Conservation (phyloP, 2,113 vertebrate species). For the Tragelaphus scriptus region DNA sequence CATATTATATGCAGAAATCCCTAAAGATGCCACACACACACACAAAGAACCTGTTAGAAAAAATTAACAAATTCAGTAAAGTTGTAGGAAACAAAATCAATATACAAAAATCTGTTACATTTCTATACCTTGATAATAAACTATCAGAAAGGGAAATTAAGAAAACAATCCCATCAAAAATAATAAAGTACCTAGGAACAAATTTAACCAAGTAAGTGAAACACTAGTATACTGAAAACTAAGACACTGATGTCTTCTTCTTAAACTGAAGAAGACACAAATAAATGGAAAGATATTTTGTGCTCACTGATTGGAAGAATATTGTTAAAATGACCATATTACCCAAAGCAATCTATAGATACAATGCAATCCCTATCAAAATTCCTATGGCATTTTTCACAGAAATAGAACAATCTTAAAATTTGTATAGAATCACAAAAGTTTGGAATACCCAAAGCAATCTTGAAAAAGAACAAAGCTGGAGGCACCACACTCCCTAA, state of each 20-base stretch:
- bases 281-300: background rate
- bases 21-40: background rate
- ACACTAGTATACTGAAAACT: background rate
- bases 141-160: background rate
- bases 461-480: background rate
- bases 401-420: background rate
- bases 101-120: background rate
- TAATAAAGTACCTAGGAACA: background rate
- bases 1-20: background rate
- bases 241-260: background rate
- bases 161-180: background rate
- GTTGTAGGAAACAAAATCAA: background rate
- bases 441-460: background rate
- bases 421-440: background rate
- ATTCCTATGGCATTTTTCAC: background rate
- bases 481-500: background rate
- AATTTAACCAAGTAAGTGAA: background rate
- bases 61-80: background rate
- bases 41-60: background rate
- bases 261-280: background rate
- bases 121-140: background rate
- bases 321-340: background rate
- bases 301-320: background rate
- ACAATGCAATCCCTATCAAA: background rate
- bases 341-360: background rate